Base-by-base conservation (phyloP, 2,888 invertebrate species). In the Volucella zonaria region DNA sequence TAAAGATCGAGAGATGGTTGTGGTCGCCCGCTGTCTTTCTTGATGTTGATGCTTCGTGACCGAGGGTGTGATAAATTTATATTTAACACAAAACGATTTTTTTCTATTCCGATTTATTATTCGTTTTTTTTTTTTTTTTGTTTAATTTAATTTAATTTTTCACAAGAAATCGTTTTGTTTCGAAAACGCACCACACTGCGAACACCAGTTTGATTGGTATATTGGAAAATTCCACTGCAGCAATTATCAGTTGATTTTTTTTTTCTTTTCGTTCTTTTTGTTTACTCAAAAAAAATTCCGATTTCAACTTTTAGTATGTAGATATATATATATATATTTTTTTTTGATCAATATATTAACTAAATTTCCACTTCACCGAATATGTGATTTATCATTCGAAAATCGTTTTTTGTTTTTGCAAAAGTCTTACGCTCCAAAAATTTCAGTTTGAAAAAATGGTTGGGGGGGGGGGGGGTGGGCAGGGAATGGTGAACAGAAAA, bases 141-240 rank as follows among this genome's bases (percentile, higher is more conserved):
- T n/a, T n/a, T n/a, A n/a, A n/a, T n/a, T 14, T 31, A 31, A 31
- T 62, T 43, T n/a, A n/a, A 49, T 43, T 43, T 14, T 61, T 4
- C 14, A 62, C 8, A 59, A 23, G 8, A 51, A 49, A 56, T 8
- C 45, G 14, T 14, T 38, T 8, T n/a, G 10, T 31, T 8, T 12
- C 8, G 45, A 47, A 78, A 77, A 70, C 51, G 15, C 67, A 68
- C 40, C 61, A 38, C 67, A 68, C 40, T 61, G 61, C 61, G 31
- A 61, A 45, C 68, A 68, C 23, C 42, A 42, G 11, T 58, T 38
- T 14, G 38, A 43, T 43, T 52, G 61, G 15, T 42, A 31, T 62
- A 31, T 77, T 74, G 80, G 80, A 80, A 80, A 75, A 75, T 80
- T 80, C 80, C 80, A 80, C 80, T 73, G 73, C 66, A 73, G 67